Base-by-base conservation (phyloP, 1,140 invertebrate species). In the Drosophila teissieri region DNA sequence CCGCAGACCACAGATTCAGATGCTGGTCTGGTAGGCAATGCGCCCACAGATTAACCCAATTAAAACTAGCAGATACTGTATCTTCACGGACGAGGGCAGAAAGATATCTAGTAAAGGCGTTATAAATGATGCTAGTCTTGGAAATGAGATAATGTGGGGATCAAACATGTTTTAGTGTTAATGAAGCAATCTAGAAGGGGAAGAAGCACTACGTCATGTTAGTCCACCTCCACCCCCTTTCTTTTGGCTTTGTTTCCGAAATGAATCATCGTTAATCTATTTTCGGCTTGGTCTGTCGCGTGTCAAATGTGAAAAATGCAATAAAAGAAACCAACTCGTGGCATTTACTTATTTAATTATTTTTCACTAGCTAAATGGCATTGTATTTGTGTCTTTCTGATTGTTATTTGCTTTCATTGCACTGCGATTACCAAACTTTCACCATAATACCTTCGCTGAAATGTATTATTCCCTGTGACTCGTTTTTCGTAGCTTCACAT, bases 141-240 rank as follows among this genome's bases (percentile, higher is more conserved):
- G 36, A 56, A 75, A 75, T 67, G 39, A 75, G 72, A 75, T 75
- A 75, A 75, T 75, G 10, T 14, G 39, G 48, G 24, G 44, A 40
- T 64, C 14, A 65, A 75, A 67, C 73, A 75, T 74, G 70, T 75
- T 75, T 64, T 56, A 11, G 42, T 42, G n/a, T 15, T 27, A 10
- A 31, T 42, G 44, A 56, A 44, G 14, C 55, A 34, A 48, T 36
- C 51, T 40, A 10, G 15, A 40, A 57, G 19, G 65, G 14, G 52
- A 42, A 17, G 34, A 48, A 37, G 46, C 34, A 54, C 36, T 22
- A 39, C 39, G 57, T 69, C 37, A 54, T 44, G 22, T 64, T 39
- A 37, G 51, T 17, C 39, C 53, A 65, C 61, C 61, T 17, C 31
- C 48, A 65, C 61, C 61, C 34, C 60, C 69, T 49, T 14, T 11